Evolutionary conservation across 2,797 vertebrate species (phyloP).

Genomic region (Enteromius treurensis): DNA sequence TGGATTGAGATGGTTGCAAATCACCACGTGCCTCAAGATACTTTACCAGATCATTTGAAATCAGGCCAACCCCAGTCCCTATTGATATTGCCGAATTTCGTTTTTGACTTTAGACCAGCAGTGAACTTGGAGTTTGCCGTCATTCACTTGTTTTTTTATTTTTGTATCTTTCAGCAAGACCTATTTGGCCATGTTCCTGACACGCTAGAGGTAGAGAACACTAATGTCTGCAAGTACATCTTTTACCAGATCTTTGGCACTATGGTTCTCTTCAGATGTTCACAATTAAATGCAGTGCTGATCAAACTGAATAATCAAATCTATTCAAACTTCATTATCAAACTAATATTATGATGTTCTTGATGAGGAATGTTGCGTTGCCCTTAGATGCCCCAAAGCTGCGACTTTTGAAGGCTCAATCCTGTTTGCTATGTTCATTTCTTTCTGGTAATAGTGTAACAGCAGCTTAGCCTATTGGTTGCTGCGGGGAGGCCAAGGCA

Average conservation of each 20-base stretch:
- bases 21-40: neutral
- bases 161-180: slow-evolving; percentile 3
- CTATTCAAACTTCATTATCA: neutral
- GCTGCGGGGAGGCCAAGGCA: neutral
- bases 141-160: neutral
- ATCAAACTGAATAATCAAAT: neutral
- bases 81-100: neutral
- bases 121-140: slow-evolving; percentile 1
- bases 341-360: neutral
- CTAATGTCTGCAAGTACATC: neutral
- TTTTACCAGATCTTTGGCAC: neutral
- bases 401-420: neutral
- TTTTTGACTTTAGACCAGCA: slow-evolving; percentile 4
- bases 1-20: neutral
- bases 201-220: neutral
- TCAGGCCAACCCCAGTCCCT: neutral
- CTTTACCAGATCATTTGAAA: slow-evolving; percentile 5
- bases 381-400: neutral
- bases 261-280: slow-evolving; percentile 5
- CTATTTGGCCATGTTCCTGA: neutral
- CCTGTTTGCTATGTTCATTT: neutral
- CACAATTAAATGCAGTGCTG: slow-evolving; percentile 5
- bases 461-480: slow-evolving; percentile 5
- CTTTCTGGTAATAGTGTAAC: neutral
- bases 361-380: neutral